These are phyloP conservation scores for Leuctra nigra DNA, from an alignment of 2,888 invertebrate species.

Conservation along the genomic window DNA sequence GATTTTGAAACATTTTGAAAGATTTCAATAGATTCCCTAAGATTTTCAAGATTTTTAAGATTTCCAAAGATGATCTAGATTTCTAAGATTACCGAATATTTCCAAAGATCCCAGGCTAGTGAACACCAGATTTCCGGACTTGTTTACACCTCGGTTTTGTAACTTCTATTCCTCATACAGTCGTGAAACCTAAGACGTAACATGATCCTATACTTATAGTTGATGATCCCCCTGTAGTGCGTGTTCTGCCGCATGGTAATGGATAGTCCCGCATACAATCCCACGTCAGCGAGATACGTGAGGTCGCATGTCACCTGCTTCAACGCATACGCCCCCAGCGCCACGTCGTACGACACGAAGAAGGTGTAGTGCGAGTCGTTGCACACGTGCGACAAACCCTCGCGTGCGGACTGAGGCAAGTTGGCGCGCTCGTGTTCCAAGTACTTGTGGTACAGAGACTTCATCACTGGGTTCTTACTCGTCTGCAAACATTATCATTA, in stretches of 20 bases:
- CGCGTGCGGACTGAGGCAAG: background rate
- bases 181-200: no score
- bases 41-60: no score
- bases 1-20: no score
- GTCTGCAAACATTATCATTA: background rate
- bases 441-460: background rate
- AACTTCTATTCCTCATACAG: no score
- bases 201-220: constrained; percentile 18
- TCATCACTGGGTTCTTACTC: background rate
- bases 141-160: no score
- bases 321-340: background rate
- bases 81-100: no score
- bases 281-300: background rate
- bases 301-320: constrained; percentile 2
- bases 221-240: constrained; percentile 10
- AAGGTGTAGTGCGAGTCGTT: constrained; percentile 10
- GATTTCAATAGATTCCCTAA: no score
- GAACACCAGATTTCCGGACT: no score
- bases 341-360: constrained; percentile 10
- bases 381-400: constrained; percentile 2
- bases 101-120: no score
- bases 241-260: constrained; percentile 13
- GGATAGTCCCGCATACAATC: constrained; percentile 9
- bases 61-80: no score
- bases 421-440: background rate